phyloP scores from a whole-genome alignment of 2,797 vertebrate genomes.

The Sparidentex hasta region DNA sequence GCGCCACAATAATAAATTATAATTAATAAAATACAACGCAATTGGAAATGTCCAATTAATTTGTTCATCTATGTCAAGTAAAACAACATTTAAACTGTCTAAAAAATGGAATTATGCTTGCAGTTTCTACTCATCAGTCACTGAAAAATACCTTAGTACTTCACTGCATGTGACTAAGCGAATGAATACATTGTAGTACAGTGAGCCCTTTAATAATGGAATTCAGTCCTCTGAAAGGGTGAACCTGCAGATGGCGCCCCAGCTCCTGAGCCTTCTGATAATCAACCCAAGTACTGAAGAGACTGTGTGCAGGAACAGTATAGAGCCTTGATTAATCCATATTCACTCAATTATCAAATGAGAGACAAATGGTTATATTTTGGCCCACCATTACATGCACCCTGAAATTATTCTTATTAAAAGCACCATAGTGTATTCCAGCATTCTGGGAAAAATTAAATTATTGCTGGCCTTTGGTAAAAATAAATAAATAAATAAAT shows the following conservation, averaged over 20 bases:
- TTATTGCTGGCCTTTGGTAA: neutral
- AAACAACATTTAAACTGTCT: neutral
- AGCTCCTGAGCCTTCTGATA: constrained; percentile 45
- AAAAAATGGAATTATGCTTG: neutral
- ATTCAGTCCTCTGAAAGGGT: neutral
- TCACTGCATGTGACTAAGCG: neutral
- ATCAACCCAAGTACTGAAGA: neutral
- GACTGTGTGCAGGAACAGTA: neutral
- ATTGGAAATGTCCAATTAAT: neutral
- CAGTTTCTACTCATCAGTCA: neutral
- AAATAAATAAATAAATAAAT: too few species aligned
- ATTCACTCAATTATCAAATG: neutral
- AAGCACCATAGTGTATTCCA: neutral
- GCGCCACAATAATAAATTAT: neutral
- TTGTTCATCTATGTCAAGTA: neutral
- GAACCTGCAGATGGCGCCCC: constrained; percentile 73
- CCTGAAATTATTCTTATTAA: neutral
- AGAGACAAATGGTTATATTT: neutral
- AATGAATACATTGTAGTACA: neutral
- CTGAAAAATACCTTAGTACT: neutral
- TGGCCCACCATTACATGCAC: neutral
- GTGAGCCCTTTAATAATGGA: neutral
- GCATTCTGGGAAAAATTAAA: neutral
- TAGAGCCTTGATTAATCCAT: neutral
- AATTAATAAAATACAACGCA: too few species aligned